Evolutionary conservation across 2,888 invertebrate species (phyloP), one percentile per base, ranked within the genome.

Genomic region (Caenorhabditis panamensis): DNA sequence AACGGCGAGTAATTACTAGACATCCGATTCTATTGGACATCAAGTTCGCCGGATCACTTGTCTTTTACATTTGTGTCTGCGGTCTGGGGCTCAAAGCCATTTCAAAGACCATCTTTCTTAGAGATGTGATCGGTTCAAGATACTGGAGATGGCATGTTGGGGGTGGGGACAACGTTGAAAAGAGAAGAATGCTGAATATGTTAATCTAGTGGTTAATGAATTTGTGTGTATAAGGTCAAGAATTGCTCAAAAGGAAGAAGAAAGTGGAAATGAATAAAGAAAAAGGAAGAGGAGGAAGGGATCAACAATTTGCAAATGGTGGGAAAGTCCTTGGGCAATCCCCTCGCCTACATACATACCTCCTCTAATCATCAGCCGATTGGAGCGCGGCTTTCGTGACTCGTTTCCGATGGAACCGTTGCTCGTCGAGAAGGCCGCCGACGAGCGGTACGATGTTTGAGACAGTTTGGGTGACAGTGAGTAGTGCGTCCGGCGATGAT

Each of bases 341-440:
- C 41, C 26, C 31, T 41, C 56, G 47, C 49, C 49, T 41, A 75
- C 75, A 67, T 76, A 76, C 76, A 67, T 76, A 76, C 76, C 76
- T 76, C 76, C 76, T 76, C 76, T 76, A 51, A 76, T 76, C 76
- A 76, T 76, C 26, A 76, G 68, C 76, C 76, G 76, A 56, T 76
- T 61, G 13, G 53, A 63, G 26, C 31, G 49, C 51, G 64, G 59
- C 66, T 75, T 75, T 41, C 58, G 28, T 18, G 68, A 51, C 22
- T 68, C 67, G 68, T 68, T 68, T 37, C 63, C 68, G n/a, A 76
- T 18, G 0, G 75, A 80, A 37, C 61, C 41, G 63, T 75, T 71
- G 61, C 64, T 75, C n/a, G 61, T 56, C 20, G 80, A 66, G 41
- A 49, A 75, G 18, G 69, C 80, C 11, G 80, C 80, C 16, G 80